Conservation (phyloP, 2,888 invertebrate genomes). For the Lumbricus terrestris region DNA sequence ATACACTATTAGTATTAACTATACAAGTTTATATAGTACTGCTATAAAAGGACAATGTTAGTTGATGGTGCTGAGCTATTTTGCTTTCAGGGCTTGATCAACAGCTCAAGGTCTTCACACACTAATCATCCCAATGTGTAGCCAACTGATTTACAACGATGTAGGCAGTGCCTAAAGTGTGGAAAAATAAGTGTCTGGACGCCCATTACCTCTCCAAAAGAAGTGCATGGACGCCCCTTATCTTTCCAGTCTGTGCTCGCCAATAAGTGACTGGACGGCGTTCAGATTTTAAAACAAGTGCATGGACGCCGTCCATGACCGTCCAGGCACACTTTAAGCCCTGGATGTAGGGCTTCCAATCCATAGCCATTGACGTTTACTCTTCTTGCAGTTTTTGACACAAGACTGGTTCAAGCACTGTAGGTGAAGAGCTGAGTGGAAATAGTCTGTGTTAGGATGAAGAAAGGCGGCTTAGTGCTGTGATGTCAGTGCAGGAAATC, state of each 20-base stretch:
- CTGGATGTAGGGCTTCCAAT: neutral
- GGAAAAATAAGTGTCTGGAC: too few species aligned
- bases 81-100: neutral
- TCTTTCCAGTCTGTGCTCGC: too few species aligned
- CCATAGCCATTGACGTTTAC: neutral
- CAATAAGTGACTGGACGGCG: too few species aligned
- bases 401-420: neutral
- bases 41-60: neutral
- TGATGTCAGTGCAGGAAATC: neutral
- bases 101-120: neutral
- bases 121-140: neutral
- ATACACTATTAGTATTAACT: neutral
- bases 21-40: neutral
- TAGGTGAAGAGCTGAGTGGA: neutral
- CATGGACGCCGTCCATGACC: too few species aligned
- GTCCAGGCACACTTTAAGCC: too few species aligned
- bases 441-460: neutral
- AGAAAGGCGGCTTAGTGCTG: neutral
- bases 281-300: too few species aligned
- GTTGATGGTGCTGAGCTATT: too few species aligned
- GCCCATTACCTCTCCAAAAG: too few species aligned
- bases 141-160: neutral
- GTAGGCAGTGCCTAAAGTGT: too few species aligned
- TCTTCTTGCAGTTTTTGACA: neutral
- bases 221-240: too few species aligned